A percentile compares a stretch with the other conserved stretches of the same genome.
Conservation (phyloP, 2,113 vertebrate genomes). For the Mirza zaza region DNA sequence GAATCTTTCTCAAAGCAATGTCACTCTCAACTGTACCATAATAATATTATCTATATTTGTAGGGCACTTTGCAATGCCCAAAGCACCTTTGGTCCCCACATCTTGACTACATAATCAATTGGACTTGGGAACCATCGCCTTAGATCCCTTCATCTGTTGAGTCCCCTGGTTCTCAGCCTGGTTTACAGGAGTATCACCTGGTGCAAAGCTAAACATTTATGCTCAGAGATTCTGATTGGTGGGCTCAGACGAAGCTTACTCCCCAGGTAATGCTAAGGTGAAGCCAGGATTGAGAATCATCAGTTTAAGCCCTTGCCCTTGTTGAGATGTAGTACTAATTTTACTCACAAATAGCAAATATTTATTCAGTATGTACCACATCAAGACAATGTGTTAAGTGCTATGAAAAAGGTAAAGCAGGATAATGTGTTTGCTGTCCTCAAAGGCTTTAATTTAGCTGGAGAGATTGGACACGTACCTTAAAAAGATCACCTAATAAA, state of each 20-base stretch:
- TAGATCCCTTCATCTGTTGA: not conserved
- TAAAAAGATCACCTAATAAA: not conserved
- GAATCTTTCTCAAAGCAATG: not conserved
- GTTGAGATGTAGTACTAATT: not conserved
- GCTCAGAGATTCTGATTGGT: not conserved
- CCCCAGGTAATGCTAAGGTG: not conserved
- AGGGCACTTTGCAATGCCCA: not conserved
- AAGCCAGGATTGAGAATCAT: not conserved
- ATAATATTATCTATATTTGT: not conserved
- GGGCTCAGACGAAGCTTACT: not conserved
- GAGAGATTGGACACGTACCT: not conserved
- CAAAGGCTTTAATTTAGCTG: not conserved
- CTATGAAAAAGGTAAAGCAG: not conserved
- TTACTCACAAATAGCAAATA: not conserved
- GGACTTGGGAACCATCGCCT: not conserved
- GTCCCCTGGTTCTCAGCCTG: not conserved
- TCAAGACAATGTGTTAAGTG: not conserved
- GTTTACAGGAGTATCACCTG: not conserved
- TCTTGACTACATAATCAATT: not conserved
- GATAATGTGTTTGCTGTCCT: not conserved
- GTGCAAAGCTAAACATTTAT: not conserved
- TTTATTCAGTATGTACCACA: not conserved
- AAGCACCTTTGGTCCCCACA: not conserved
- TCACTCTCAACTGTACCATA: not conserved
- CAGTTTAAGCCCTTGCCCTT: not conserved